A percentile compares a stretch with the other conserved stretches of the same genome.
These are phyloP conservation scores for Tetanocera ferruginea DNA, from an alignment of 2,888 invertebrate species.

Conservation along the genomic window DNA sequence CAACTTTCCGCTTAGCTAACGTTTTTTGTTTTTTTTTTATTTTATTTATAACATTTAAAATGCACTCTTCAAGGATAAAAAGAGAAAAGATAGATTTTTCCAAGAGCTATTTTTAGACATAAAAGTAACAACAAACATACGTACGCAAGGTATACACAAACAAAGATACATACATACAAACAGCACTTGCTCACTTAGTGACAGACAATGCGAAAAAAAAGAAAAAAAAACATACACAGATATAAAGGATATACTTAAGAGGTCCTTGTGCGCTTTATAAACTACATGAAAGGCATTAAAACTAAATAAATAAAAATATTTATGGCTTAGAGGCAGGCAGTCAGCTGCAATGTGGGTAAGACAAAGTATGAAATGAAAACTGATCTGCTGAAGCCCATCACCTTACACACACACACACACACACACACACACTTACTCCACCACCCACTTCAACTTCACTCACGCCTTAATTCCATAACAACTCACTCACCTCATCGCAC, in stretches of 20 bases:
- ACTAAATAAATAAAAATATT: no score
- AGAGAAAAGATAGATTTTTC: conserved; percentile 33
- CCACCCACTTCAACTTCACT: no score
- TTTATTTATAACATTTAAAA: conserved; percentile 51
- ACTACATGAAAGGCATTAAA: not conserved
- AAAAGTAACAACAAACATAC: not conserved
- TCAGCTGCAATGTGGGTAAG: no score
- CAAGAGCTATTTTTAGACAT: conserved; percentile 45
- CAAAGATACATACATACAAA: conserved; percentile 10
- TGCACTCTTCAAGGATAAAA: conserved; percentile 54
- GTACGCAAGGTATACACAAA: not conserved
- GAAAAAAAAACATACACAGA: not conserved
- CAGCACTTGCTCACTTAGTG: not conserved
- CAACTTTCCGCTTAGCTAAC: not conserved
- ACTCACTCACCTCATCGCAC: no score
- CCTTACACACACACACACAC: no score
- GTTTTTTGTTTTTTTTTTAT: not conserved
- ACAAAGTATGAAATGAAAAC: no score
- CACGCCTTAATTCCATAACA: no score
- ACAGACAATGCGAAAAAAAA: conserved; percentile 1
- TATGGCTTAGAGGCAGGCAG: no score
- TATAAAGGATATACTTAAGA: conserved; percentile 17
- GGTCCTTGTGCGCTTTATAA: not conserved
- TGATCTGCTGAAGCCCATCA: no score
- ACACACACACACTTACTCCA: no score